Evolutionary conservation across 2,888 invertebrate species (phyloP).

Genomic region (Stenodera caucasica): DNA sequence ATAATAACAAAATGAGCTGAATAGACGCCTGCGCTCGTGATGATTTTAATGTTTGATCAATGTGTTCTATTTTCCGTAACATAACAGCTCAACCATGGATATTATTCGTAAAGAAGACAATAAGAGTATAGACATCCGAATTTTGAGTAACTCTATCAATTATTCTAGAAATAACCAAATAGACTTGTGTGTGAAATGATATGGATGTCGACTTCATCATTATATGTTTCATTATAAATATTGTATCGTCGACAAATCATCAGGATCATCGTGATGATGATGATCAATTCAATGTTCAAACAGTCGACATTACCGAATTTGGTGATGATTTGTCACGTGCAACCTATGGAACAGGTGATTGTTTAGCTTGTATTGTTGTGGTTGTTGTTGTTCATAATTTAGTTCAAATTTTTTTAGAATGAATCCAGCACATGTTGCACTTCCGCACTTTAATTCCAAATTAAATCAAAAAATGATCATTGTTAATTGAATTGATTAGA

Average conservation of each 20-base stretch:
- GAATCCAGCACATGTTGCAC: neutral
- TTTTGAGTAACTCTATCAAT: slow-evolving; percentile 11
- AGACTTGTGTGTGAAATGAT: slow-evolving; percentile 18
- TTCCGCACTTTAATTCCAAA: neutral
- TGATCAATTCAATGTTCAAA: slow-evolving; percentile 37
- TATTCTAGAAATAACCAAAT: neutral
- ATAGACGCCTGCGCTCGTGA: slow-evolving; percentile 43
- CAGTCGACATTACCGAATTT: slow-evolving; percentile 39
- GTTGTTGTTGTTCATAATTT: neutral
- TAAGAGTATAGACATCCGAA: slow-evolving; percentile 18
- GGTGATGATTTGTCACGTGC: slow-evolving; percentile 32
- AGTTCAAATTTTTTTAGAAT: neutral
- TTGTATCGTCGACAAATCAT: neutral
- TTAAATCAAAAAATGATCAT: too few species aligned
- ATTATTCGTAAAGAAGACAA: slow-evolving; percentile 19
- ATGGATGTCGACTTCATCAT: slow-evolving; percentile 15
- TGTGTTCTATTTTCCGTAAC: slow-evolving; percentile 33
- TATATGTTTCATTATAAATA: neutral
- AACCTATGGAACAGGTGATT: slow-evolving; percentile 41
- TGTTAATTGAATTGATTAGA: neutral
- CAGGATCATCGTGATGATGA: slow-evolving; percentile 15
- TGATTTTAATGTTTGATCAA: slow-evolving; percentile 49
- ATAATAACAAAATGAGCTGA: neutral
- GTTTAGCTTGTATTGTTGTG: slow-evolving; percentile 7
- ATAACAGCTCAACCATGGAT: slow-evolving; percentile 30